Conservation (phyloP, 2,113 vertebrate genomes). For the Formicarius rufipectus region DNA sequence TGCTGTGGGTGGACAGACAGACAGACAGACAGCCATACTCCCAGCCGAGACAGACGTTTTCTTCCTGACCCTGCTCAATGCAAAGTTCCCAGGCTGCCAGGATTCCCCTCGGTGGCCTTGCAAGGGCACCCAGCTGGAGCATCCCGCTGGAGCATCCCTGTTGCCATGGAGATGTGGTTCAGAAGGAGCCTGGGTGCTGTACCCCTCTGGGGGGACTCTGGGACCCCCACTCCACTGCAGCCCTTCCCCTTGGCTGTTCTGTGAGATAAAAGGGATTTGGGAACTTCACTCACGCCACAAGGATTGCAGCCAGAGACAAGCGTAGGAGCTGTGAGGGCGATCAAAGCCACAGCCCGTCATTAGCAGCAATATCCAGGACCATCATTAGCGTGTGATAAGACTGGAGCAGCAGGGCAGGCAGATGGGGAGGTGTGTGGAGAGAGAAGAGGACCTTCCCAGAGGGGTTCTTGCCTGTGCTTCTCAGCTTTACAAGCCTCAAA, state of each 20-base stretch:
- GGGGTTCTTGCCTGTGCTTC: background rate
- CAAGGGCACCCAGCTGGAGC: background rate
- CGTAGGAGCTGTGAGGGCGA: background rate
- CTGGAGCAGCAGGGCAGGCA: background rate
- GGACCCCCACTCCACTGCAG: background rate
- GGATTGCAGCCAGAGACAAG: background rate
- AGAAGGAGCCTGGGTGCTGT: background rate
- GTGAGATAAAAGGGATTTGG: background rate
- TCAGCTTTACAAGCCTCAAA: background rate
- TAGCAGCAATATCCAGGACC: background rate
- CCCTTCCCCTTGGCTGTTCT: background rate
- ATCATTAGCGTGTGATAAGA: background rate
- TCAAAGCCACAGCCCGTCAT: background rate
- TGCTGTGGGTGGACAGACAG: background rate
- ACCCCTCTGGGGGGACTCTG: no score
- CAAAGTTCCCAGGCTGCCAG: background rate
- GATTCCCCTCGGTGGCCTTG: background rate
- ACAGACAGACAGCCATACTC: background rate
- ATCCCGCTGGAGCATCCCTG: background rate
- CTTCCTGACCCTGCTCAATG: accelerated
- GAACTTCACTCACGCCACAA: background rate
- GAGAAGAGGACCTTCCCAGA: background rate
- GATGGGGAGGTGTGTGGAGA: background rate
- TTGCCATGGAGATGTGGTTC: conserved; percentile 15
- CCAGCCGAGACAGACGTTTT: background rate